phyloP scores from a whole-genome alignment of 2,113 vertebrate genomes.

The Salvelinus namaycush region DNA sequence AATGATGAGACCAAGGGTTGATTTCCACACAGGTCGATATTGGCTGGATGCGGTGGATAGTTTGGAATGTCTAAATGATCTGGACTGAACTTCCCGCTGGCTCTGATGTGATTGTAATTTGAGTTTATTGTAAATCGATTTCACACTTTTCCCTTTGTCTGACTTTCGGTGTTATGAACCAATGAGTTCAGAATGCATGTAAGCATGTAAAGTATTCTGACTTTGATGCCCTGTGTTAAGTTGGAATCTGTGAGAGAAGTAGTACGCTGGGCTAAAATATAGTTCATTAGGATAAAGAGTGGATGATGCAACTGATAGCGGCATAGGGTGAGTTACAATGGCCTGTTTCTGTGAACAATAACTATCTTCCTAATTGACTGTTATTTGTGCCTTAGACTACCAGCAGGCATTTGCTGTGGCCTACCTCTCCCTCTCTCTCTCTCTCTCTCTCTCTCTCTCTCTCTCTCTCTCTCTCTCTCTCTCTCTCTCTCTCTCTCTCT shows the following conservation, averaged over 20 bases:
- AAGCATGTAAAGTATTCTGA: background rate
- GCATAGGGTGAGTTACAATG: too few relatives aligned
- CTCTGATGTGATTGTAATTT: background rate
- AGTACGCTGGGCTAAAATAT: too few relatives aligned
- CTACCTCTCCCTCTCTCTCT: background rate
- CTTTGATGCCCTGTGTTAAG: background rate
- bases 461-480: background rate
- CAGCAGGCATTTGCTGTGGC: background rate
- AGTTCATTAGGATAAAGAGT: too few relatives aligned
- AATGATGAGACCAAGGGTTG: slow-evolving; percentile 16
- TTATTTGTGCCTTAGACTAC: background rate
- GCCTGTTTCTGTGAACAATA: too few relatives aligned
- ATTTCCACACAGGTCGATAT: slow-evolving; percentile 1
- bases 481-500: background rate
- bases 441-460: slow-evolving; percentile 24
- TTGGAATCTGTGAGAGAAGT: too few relatives aligned
- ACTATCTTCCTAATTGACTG: background rate
- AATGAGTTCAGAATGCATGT: background rate
- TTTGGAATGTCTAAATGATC: background rate
- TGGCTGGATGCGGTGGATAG: background rate
- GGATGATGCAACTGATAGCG: too few relatives aligned
- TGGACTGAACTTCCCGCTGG: background rate
- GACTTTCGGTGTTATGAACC: slow-evolving; percentile 14
- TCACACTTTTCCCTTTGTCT: slow-evolving; percentile 3
- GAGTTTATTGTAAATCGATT: slow-evolving; percentile 19